Percentiles rank a stretch among this genome's conserved stretches.
Evolutionary conservation across 2,797 vertebrate genomes (phyloP).

Genomic region (Lagorchestes hirsutus): DNA sequence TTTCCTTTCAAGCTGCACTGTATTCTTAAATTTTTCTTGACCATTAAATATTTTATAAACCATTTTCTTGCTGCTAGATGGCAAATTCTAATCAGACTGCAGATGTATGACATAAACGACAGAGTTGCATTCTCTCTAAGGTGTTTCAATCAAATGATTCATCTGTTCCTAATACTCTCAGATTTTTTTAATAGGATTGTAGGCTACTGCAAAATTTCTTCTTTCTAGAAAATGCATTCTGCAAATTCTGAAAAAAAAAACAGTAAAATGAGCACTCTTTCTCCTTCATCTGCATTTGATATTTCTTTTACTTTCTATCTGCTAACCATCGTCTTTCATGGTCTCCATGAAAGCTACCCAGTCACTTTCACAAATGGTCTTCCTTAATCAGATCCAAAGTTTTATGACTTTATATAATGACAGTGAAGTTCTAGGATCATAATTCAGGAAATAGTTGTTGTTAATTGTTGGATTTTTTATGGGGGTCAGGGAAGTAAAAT

Average conservation of each 20-base stretch:
- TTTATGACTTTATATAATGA: not conserved
- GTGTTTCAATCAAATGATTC: not conserved
- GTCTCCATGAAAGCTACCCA: not conserved
- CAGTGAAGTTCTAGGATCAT: not conserved
- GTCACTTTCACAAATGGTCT: not conserved
- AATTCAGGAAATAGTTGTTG: not conserved
- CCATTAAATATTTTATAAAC: constrained; percentile 71
- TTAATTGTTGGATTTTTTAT: not conserved
- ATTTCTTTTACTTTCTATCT: not conserved
- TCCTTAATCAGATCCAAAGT: not conserved
- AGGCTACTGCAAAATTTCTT: not conserved
- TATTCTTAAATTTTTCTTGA: constrained; percentile 58
- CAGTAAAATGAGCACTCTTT: not conserved
- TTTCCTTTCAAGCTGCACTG: constrained; percentile 58
- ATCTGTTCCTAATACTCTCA: not conserved
- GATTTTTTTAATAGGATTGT: not conserved
- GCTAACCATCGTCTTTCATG: not conserved
- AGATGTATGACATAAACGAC: not conserved
- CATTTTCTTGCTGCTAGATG: constrained; percentile 3
- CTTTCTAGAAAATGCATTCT: constrained; percentile 21
- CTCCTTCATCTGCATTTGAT: constrained; percentile 21
- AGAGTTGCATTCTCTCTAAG: not conserved
- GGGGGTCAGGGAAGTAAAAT: not conserved
- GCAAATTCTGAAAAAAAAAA: constrained; percentile 51
- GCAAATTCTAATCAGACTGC: constrained; percentile 12